Conservation (phyloP, 2,888 invertebrate genomes). For the Lagria hirta region DNA sequence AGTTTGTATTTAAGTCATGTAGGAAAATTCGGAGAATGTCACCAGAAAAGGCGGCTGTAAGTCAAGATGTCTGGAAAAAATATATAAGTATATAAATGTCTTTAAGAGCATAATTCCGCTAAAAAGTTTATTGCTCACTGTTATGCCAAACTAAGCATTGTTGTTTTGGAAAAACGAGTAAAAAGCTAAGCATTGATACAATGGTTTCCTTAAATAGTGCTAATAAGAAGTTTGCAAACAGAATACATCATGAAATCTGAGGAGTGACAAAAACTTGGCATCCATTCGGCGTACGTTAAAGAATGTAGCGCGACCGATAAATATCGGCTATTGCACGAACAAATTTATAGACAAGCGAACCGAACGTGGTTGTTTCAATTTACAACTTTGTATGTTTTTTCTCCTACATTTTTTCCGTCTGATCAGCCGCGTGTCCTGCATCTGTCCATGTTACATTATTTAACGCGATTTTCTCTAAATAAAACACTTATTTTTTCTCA, state of each 20-base stretch:
- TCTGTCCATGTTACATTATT: conserved; percentile 45
- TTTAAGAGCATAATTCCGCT: conserved; percentile 10
- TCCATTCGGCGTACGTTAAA: conserved; percentile 42
- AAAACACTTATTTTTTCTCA: too few species aligned
- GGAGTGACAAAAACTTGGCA: conserved; percentile 45
- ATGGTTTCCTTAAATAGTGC: conserved; percentile 50
- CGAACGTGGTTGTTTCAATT: conserved; percentile 39
- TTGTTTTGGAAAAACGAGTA: conserved; percentile 39
- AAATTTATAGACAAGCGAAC: conserved; percentile 45
- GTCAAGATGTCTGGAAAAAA: conserved; percentile 11
- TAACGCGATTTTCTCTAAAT: conserved; percentile 33
- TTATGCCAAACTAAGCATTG: conserved; percentile 41
- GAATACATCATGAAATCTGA: conserved; percentile 50
- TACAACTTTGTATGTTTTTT: conserved; percentile 40
- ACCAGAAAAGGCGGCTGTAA: conserved; percentile 9
- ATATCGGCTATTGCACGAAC: conserved; percentile 39
- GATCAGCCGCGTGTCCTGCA: conserved; percentile 41
- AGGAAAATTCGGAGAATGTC: conserved; percentile 24
- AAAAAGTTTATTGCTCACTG: conserved; percentile 42
- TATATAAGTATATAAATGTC: conserved; percentile 4
- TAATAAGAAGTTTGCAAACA: conserved; percentile 48
- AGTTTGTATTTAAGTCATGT: conserved; percentile 8
- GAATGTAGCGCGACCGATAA: conserved; percentile 41
- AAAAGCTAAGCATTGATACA: conserved; percentile 47
- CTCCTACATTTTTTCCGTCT: conserved; percentile 32